phyloP scores from a whole-genome alignment of 1,140 invertebrate species.

The Drosophila gunungcola region DNA sequence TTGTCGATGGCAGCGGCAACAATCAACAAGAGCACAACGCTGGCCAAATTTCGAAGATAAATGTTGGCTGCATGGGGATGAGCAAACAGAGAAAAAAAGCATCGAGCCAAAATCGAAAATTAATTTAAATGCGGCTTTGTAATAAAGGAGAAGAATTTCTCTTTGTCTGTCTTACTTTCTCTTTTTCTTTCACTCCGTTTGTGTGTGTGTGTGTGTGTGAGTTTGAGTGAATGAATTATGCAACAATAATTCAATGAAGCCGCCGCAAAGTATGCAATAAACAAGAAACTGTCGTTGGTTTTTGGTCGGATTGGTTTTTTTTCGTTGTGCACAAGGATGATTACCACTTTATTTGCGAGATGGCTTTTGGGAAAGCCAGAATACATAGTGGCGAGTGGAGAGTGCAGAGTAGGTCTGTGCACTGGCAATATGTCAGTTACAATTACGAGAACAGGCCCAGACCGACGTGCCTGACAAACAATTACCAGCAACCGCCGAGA shows the following conservation, averaged over 20 bases:
- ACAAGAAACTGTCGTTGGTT: conserved; percentile 45
- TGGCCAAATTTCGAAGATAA: conserved; percentile 66
- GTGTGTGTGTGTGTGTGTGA: conserved; percentile 5
- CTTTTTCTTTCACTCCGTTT: not conserved
- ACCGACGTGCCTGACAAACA: conserved; percentile 77
- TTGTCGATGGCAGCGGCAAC: conserved; percentile 59
- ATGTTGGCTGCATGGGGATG: conserved; percentile 46
- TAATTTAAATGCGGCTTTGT: conserved; percentile 76
- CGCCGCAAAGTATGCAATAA: conserved; percentile 49
- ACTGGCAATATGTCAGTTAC: conserved; percentile 70
- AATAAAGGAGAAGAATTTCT: conserved; percentile 67
- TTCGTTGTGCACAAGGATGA: conserved; percentile 33
- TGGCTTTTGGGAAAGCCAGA: conserved; percentile 21
- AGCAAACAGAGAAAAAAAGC: conserved; percentile 26
- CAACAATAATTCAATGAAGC: conserved; percentile 68
- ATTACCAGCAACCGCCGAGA: conserved; percentile 61
- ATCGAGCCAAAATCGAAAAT: conserved; percentile 72
- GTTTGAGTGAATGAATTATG: conserved; percentile 70
- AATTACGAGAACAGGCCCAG: conserved; percentile 60
- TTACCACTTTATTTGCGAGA: conserved; percentile 69
- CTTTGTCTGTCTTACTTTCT: conserved; percentile 4
- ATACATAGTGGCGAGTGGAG: not conserved
- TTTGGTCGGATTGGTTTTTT: not conserved
- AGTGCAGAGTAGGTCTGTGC: conserved; percentile 10
- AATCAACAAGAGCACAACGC: conserved; percentile 27